Base-by-base conservation (phyloP, 2,113 vertebrate genomes). In the Saguinus imperator region DNA sequence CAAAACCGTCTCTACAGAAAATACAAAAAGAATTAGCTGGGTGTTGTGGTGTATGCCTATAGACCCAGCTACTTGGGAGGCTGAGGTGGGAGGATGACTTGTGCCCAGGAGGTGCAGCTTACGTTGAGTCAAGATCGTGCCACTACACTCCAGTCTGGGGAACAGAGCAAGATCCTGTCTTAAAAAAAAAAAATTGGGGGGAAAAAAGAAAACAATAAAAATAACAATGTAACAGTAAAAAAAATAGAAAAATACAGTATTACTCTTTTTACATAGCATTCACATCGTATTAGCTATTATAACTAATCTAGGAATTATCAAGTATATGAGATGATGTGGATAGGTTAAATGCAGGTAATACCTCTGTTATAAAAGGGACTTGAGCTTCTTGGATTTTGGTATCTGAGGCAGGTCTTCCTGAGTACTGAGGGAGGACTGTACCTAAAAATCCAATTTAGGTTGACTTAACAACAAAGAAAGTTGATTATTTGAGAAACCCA, bases 401-500 rank as follows among this genome's bases (percentile, higher is more conserved):
- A 6, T 25, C 20, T 25, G 21, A 73, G 70, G 70, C 72, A 12
- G 37, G 21, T 72, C 66, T 68, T 16, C 66, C 16, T 35, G 12
- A 68, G 32, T 68, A 35, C 66, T 0, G 14, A 70, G 66, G 66
- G 16, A 70, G 16, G 3, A n/a, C 17, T 70, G 68, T n/a, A 50
- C 50, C 80, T 89, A 40, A 68, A 89, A 89, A 66, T 18, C 40
- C 55, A 89, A 13, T 93, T 75, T 35, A 89, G 13, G 58, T 10
- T 21, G 45, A 88, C 40, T 80, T 92, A 76, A 79, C 29, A 52
- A 23, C 8, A 55, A 89, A 83, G n/a, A 48, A 79, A 45, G 5
- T 45, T 84, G 61, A 70, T 91, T 95, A 82, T 37, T 21, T 81
- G 57, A 98, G 57, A 95, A 95, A 68, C 80, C 45, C 8, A 87